Evolutionary conservation across 2,113 vertebrate genomes (phyloP).

Genomic region (Merops nubicus): DNA sequence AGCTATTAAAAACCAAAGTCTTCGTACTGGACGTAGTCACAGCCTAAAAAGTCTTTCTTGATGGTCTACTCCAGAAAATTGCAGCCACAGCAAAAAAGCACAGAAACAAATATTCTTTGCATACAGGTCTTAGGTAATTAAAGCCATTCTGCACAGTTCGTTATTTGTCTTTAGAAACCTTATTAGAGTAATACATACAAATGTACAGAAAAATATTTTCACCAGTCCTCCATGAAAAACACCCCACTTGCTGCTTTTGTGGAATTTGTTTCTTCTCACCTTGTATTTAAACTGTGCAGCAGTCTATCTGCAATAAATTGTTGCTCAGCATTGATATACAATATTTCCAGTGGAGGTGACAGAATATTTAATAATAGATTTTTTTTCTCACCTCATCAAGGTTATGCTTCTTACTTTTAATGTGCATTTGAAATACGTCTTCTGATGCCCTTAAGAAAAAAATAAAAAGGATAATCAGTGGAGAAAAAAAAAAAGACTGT

Average conservation of each 20-base stretch:
- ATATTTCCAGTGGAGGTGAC: conserved; percentile 12
- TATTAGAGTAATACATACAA: neutral
- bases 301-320: neutral
- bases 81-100: neutral
- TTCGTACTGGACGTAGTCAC: neutral
- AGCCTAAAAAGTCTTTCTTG: neutral
- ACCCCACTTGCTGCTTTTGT: neutral
- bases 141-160: neutral
- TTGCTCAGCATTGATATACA: neutral
- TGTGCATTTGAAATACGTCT: conserved; percentile 58
- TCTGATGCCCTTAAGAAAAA: conserved; percentile 47
- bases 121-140: neutral
- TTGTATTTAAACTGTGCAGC: neutral
- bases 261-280: neutral
- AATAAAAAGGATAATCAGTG: conserved; percentile 8
- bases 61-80: neutral
- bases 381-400: conserved; percentile 60
- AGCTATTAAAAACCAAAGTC: neutral
- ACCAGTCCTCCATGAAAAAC: neutral
- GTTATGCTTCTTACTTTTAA: conserved; percentile 44
- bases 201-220: neutral
- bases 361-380: conserved; percentile 20
- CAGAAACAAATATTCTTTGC: neutral
- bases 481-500: neutral
- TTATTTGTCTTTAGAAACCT: neutral